phyloP scores from a whole-genome alignment of 1,140 invertebrate genomes.

The Paraescarpia echinospica region DNA sequence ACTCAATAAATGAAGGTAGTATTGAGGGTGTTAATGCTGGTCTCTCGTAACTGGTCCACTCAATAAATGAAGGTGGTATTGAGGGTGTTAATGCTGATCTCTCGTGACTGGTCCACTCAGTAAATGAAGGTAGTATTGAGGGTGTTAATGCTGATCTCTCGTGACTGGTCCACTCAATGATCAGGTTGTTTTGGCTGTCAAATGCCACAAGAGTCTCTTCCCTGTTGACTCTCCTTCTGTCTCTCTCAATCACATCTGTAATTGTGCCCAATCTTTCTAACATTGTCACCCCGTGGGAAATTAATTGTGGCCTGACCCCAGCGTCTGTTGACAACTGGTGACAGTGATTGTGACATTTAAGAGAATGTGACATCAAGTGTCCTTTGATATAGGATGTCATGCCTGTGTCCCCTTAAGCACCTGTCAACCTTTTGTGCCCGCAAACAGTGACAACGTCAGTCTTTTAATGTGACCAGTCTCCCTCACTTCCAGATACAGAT shows the following conservation, averaged over 20 bases:
- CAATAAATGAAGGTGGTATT: background rate
- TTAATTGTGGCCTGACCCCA: background rate
- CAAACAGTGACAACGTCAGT: background rate
- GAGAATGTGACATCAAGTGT: background rate
- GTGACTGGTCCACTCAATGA: background rate
- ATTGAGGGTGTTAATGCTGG: too few species aligned
- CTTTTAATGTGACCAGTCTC: background rate
- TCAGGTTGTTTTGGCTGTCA: background rate
- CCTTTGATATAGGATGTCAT: background rate
- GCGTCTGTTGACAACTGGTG: background rate
- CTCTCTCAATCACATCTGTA: too few species aligned
- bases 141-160: too few species aligned
- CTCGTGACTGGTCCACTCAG: too few species aligned
- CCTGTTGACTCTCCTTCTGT: background rate
- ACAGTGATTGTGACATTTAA: background rate
- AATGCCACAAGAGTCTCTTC: background rate
- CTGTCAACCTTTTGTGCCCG: background rate
- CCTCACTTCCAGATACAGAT: background rate
- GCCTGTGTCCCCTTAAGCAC: background rate
- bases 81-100: background rate
- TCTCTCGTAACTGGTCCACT: too few species aligned
- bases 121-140: too few species aligned
- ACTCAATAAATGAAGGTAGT: too few species aligned
- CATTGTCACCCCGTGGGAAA: background rate
- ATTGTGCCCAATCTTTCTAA: background rate